These are phyloP conservation scores for Saccopteryx bilineata DNA, from an alignment of 2,113 vertebrate species.

Conservation along the genomic window DNA sequence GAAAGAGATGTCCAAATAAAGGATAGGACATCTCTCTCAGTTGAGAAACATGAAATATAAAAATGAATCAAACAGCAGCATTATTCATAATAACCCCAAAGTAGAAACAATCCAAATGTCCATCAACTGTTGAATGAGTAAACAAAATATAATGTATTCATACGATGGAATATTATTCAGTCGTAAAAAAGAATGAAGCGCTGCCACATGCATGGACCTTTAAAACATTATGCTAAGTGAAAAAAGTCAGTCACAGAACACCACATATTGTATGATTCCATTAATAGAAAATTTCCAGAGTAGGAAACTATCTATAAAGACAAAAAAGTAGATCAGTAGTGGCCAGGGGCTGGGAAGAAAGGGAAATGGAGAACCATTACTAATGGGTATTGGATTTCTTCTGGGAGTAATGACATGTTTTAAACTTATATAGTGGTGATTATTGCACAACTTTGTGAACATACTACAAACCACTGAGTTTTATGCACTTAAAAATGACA, in stretches of 20 bases:
- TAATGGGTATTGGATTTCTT: neutral
- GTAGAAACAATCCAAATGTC: neutral
- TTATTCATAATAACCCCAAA: neutral
- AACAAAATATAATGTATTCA: neutral
- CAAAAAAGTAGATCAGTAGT: neutral
- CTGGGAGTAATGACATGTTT: neutral
- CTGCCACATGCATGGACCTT: neutral
- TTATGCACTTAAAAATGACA: neutral
- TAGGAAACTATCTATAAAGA: neutral
- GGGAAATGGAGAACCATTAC: neutral
- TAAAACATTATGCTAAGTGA: neutral
- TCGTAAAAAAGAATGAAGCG: neutral
- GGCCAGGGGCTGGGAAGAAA: neutral
- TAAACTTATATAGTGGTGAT: neutral
- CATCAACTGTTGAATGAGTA: neutral
- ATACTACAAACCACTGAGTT: neutral
- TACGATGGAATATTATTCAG: neutral
- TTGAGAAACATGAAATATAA: neutral
- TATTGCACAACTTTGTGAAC: neutral
- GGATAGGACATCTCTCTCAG: neutral
- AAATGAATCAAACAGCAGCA: neutral
- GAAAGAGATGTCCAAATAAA: neutral
- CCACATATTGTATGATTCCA: neutral
- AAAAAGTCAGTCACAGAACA: neutral
- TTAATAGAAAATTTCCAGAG: neutral